A percentile compares a stretch with the other conserved stretches of the same genome.
phyloP scores from a whole-genome alignment of 2,113 vertebrate genomes.

The Hemiscyllium ocellatum region DNA sequence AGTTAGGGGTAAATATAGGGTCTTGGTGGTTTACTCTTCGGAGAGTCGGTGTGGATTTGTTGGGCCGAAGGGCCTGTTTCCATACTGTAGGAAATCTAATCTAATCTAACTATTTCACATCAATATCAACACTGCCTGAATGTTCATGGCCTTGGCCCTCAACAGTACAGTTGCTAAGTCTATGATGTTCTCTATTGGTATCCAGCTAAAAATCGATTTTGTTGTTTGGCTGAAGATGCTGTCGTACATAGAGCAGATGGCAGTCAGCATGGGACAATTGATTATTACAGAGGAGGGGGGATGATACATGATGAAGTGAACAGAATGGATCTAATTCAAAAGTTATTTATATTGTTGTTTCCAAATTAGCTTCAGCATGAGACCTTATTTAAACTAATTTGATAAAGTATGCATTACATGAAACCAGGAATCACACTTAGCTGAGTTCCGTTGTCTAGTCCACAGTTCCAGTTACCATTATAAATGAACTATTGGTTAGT shows the following conservation, averaged over 20 bases:
- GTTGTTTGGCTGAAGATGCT: background rate
- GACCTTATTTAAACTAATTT: background rate
- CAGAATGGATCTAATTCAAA: background rate
- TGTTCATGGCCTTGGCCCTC: background rate
- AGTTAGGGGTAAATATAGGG: too few species aligned
- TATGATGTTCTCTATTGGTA: slow-evolving; percentile 2
- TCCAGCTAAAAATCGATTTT: background rate
- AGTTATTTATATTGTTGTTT: background rate
- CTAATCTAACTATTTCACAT: background rate
- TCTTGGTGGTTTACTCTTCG: too few species aligned
- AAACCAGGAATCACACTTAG: background rate
- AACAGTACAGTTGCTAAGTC: background rate
- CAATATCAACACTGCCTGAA: background rate
- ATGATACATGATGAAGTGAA: background rate
- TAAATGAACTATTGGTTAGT: background rate
- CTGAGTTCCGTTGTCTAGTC: background rate
- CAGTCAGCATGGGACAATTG: background rate
- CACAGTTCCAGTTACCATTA: background rate
- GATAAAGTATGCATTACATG: background rate
- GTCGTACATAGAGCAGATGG: background rate
- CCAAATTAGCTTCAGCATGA: background rate
- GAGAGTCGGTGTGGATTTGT: too few species aligned
- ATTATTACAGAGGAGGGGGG: background rate
- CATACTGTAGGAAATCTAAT: too few species aligned
- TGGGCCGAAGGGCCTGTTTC: too few species aligned